Evolutionary conservation across 2,888 invertebrate genomes (phyloP), one percentile per base, ranked within the genome.

Genomic region (Napeogenes inachia): DNA sequence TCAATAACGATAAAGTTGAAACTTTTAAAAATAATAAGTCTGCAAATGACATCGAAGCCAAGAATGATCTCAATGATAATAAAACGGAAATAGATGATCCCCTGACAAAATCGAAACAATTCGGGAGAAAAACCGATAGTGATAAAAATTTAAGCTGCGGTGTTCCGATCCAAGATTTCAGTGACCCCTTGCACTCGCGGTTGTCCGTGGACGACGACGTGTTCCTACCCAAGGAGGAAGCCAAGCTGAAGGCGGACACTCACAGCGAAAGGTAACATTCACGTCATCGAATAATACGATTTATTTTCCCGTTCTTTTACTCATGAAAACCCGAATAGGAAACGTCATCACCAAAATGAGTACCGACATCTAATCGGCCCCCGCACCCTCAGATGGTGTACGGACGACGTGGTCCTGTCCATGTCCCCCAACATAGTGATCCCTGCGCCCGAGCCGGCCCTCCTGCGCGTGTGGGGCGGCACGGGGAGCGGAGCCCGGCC

Each of bases 391-490:
- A 95, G 76, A 93, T 96, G 85, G 94, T 87, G 81, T 0, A 82
- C 85, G 0, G 91, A 89, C 68, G 91, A 91, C 74, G 82, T 81
- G 45, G 84, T 88, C n/a, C 75, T 91, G 2, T 96, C 97, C 0
- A 93, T 96, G 67, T 98, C 98, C 0, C 98, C 99, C 0, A 96
- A 95, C 79, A 91, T 98, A 12, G 93, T 94, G 62, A 95, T 96
- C 74, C 93, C 95, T 0, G 92, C 97, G 61, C 99, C 99, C 0
- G 97, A 92, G 94, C 54, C 93, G 93, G 70, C 97, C 97, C 74
- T 87, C 92, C 45, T 84, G 97, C 57, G 92, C 96, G 21, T 88
- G 86, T 57, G 95, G 53, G 56, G 81, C 82, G 42, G 73, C 80
- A 64, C 73, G 69, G 60, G 64, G 71, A 30, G 63, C 67, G 45